Evolutionary conservation across 2,113 vertebrate species (phyloP).

Genomic region (Scophthalmus maximus): DNA sequence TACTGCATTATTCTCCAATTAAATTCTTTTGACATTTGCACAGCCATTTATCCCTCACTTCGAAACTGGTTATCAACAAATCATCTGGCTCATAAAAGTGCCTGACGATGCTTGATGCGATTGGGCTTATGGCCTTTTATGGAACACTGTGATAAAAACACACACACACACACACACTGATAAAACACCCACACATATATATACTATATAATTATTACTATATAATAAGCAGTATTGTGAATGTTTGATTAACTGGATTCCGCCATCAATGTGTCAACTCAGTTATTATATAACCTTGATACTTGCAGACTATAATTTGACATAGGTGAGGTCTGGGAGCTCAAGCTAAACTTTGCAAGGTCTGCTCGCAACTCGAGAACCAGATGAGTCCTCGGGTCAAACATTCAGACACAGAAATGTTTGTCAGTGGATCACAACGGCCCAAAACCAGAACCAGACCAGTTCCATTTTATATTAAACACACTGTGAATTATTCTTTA

Average conservation of each 20-base stretch:
- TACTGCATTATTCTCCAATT: slow-evolving; percentile 71
- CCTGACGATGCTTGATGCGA: slow-evolving; percentile 37
- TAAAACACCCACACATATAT: too few relatives aligned
- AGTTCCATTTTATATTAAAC: slow-evolving; percentile 39
- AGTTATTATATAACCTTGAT: slow-evolving; percentile 14
- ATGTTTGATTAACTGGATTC: too few relatives aligned
- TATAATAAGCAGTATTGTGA: too few relatives aligned
- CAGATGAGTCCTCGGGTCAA: slow-evolving; percentile 53
- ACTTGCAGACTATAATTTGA: slow-evolving; percentile 21
- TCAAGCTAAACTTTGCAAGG: slow-evolving; percentile 32
- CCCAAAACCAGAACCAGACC: slow-evolving; percentile 19
- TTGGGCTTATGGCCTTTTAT: slow-evolving; percentile 39
- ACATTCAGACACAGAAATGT: slow-evolving; percentile 52
- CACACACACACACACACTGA: not conserved
- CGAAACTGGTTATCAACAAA: slow-evolving; percentile 69
- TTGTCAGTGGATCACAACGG: slow-evolving; percentile 30
- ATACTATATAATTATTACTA: not conserved
- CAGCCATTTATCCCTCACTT: slow-evolving; percentile 51
- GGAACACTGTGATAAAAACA: slow-evolving; percentile 20
- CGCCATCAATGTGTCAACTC: not conserved
- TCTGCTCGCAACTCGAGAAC: slow-evolving; percentile 20
- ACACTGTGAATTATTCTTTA: slow-evolving; percentile 42
- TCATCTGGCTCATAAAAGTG: slow-evolving; percentile 63
- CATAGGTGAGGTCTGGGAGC: slow-evolving; percentile 14
- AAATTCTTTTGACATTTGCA: slow-evolving; percentile 58